Percentiles rank a stretch among this genome's conserved stretches.
Conservation (phyloP, 2,888 invertebrate species). For the Helleia helle region DNA sequence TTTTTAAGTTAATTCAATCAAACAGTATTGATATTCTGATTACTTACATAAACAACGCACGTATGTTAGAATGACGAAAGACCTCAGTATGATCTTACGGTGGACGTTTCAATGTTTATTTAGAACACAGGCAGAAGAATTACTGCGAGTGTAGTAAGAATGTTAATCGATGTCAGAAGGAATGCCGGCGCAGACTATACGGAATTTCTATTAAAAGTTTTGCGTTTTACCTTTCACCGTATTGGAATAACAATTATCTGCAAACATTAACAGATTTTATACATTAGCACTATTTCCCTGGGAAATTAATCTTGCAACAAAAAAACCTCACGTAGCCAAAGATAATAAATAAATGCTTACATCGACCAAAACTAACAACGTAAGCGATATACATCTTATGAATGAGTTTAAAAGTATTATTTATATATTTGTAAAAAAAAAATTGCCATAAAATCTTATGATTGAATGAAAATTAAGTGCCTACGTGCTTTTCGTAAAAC, state of each 20-base stretch:
- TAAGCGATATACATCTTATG: no score
- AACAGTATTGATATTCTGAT: no score
- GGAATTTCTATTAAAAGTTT: conserved; percentile 9
- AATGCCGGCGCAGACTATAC: background rate
- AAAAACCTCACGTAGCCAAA: background rate
- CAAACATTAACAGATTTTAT: background rate
- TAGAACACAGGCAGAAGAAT: conserved; percentile 1
- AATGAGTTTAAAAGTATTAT: no score
- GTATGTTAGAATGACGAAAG: background rate
- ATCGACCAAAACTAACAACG: no score
- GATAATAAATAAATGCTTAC: no score
- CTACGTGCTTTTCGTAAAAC: no score
- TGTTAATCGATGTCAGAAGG: conserved; percentile 1
- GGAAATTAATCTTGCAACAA: background rate
- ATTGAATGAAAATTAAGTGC: no score
- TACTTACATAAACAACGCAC: background rate
- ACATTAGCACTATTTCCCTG: background rate
- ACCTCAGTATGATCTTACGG: background rate
- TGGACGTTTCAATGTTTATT: conserved; percentile 3
- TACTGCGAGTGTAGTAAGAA: background rate
- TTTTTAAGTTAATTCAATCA: no score
- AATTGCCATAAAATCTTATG: no score
- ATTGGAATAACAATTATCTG: background rate
- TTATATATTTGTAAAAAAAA: no score
- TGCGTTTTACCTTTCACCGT: conserved; percentile 4